A percentile compares a stretch with the other conserved stretches of the same genome.
These are phyloP conservation scores for Sapajus apella DNA, from an alignment of 2,113 vertebrate species.

Conservation along the genomic window DNA sequence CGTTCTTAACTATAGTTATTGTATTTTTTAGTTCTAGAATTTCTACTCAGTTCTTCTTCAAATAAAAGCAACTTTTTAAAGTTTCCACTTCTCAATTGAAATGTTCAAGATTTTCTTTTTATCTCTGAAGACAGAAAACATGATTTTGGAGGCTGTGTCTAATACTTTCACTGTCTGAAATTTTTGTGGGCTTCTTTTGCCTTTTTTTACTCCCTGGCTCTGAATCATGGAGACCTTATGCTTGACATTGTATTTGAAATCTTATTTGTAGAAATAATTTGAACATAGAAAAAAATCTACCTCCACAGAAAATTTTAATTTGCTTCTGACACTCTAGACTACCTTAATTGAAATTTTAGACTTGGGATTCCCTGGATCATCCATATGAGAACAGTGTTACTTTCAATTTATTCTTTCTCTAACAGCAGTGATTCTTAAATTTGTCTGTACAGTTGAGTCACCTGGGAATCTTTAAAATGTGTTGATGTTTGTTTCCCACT, in stretches of 20 bases:
- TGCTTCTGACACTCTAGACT: background rate
- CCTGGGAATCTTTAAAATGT: background rate
- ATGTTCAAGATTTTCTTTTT: background rate
- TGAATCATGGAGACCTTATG: background rate
- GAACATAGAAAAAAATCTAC: background rate
- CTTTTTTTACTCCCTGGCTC: background rate
- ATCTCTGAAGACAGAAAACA: background rate
- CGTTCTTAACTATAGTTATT: background rate
- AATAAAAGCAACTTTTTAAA: background rate
- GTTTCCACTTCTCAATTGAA: background rate
- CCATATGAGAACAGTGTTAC: background rate
- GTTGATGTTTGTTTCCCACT: background rate
- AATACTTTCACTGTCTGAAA: background rate
- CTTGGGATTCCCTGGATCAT: background rate
- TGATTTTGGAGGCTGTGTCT: background rate
- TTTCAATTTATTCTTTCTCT: background rate
- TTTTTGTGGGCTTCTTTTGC: background rate
- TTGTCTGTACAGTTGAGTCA: background rate
- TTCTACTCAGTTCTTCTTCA: background rate
- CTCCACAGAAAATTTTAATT: background rate
- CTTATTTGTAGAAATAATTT: constrained; percentile 5
- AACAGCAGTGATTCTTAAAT: background rate
- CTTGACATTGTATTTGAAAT: background rate
- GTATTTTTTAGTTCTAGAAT: background rate
- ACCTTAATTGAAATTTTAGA: background rate